phyloP scores from a whole-genome alignment of 1,140 invertebrate genomes.

The Metaphire vulgaris region DNA sequence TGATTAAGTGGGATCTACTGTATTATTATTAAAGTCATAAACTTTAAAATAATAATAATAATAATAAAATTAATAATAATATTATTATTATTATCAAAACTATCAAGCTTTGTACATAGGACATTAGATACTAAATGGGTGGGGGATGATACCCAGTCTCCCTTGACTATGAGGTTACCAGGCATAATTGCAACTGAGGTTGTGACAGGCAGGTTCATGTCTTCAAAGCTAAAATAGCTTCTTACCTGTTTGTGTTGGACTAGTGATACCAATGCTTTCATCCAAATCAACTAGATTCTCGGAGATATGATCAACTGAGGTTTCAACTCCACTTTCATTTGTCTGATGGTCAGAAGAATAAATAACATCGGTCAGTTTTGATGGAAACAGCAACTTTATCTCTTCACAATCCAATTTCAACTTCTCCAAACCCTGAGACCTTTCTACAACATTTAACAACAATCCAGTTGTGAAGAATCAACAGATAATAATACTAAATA shows the following conservation, averaged over 20 bases:
- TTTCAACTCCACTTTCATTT: background rate
- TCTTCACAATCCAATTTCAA: slow-evolving; percentile 42
- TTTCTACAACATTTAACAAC: background rate
- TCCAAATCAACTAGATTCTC: background rate
- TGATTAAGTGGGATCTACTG: no score
- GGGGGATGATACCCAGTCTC: no score
- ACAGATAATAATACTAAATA: no score
- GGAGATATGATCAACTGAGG: background rate
- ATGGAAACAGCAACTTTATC: slow-evolving; percentile 39
- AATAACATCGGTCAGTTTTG: slow-evolving; percentile 12
- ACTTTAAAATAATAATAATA: no score
- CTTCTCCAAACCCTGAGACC: slow-evolving; percentile 34
- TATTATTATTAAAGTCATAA: no score
- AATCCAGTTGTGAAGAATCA: background rate
- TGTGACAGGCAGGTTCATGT: background rate
- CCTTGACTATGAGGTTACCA: no score
- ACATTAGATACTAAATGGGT: background rate
- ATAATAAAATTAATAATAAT: no score
- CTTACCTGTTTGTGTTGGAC: background rate
- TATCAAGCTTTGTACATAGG: background rate
- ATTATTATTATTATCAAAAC: background rate
- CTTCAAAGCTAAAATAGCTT: background rate
- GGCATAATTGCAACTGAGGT: no score
- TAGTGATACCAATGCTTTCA: background rate
- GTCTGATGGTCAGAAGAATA: background rate